Evolutionary conservation across 2,888 invertebrate genomes (phyloP).

Genomic region (Mystacides longicornis): DNA sequence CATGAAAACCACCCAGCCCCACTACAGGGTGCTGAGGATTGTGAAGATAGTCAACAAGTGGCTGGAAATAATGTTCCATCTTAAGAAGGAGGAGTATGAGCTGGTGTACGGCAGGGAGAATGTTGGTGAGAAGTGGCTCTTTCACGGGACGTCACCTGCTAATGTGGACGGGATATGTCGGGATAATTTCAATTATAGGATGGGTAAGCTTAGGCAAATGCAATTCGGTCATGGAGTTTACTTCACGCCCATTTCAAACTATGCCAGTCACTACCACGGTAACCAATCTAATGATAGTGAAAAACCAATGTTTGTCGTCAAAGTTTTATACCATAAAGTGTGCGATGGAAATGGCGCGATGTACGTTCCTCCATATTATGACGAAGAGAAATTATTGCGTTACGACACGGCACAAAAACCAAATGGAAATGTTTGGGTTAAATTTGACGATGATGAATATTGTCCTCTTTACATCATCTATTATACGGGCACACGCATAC

Average conservation of each 20-base stretch:
- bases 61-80: constrained; percentile 20
- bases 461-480: constrained; percentile 30
- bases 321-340: constrained; percentile 26
- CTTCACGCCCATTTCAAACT: constrained; percentile 29
- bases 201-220: background rate
- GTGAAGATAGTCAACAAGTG: constrained; percentile 23
- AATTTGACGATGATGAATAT: constrained; percentile 31
- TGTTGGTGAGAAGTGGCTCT: constrained; percentile 26
- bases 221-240: constrained; percentile 30
- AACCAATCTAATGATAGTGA: background rate
- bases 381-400: constrained; percentile 3
- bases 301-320: constrained; percentile 29
- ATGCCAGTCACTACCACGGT: constrained; percentile 29
- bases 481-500: constrained; percentile 20
- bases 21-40: constrained; percentile 18
- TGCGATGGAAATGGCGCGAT: constrained; percentile 27
- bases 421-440: constrained; percentile 29
- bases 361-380: constrained; percentile 26
- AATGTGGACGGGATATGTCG: constrained; percentile 28
- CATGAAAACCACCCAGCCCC: constrained; percentile 15
- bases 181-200: constrained; percentile 31
- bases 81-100: constrained; percentile 26
- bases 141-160: constrained; percentile 29
- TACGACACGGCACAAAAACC: constrained; percentile 30
- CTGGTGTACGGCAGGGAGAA: constrained; percentile 16